Evolutionary conservation across 2,113 vertebrate species (phyloP), one percentile per base, ranked within the genome.

Genomic region (Solea senegalensis): DNA sequence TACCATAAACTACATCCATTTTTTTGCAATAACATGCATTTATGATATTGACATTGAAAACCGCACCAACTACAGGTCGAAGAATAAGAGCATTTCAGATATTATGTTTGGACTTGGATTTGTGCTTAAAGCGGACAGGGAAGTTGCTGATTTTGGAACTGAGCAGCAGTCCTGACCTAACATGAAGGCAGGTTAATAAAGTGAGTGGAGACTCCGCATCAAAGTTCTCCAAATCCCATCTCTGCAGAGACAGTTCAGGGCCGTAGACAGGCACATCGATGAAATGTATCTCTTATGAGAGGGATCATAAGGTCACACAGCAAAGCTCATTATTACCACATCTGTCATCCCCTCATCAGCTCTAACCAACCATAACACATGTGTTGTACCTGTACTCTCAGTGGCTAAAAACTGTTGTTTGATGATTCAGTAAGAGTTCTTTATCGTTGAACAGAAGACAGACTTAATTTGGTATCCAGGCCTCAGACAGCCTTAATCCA

Each of bases 281-380:
- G 65, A 73, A 8, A 43, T 53, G n/a, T n/a, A n/a, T n/a, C 79
- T 59, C 67, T 78, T 56, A 68, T 21, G 6, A 84, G 82, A 81
- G 72, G 68, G 67, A 63, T 78, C 73, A 65, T 14, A 53, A 44
- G 74, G 75, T 81, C 72, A 75, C 40, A 80, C 21, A 45, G 57
- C 71, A 82, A 73, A 46, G 64, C 66, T 61, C 43, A 59, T 61
- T 81, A 85, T 75, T 83, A 51, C 63, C 72, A 75, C 62, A 76
- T 34, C 34, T 34, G 34, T 34, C 34, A 34, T 21, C 21, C 21
- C 21, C 21, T 21, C 21, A 21, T 21, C 21, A 34, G 34, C 3
- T 34, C 34, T 34, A 34, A 34, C 1, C 34, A 34, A 34, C 34
- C 1, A 34, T 34, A 3, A 34, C 34, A 34, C 34, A 3, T 3